A percentile compares a stretch with the other conserved stretches of the same genome.
Evolutionary conservation across 2,113 vertebrate species (phyloP).

Genomic region (Entosphenus tridentatus): DNA sequence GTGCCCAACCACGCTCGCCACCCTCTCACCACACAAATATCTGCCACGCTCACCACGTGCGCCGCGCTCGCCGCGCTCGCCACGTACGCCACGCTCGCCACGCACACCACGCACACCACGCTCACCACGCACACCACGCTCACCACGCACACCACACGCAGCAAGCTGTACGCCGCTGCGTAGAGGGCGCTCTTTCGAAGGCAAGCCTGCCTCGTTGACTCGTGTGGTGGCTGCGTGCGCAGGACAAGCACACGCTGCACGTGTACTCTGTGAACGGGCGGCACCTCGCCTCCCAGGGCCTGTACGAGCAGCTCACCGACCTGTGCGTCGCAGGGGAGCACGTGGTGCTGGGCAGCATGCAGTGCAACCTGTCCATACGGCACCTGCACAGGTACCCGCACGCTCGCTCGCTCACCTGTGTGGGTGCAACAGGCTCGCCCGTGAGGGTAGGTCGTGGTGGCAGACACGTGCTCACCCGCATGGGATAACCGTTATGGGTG

Average conservation of each 20-base stretch:
- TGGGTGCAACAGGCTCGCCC: no score
- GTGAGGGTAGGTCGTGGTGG: no score
- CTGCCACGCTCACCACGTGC: no score
- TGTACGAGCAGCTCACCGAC: conserved; percentile 49
- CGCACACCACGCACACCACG: neutral
- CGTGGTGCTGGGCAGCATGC: conserved; percentile 41
- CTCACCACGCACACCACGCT: no score
- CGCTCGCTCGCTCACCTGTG: no score
- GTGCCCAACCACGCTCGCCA: conserved; percentile 14
- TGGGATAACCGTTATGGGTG: no score
- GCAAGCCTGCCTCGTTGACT: no score
- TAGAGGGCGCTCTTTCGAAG: no score
- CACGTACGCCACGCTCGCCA: neutral
- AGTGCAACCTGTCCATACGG: conserved; percentile 38
- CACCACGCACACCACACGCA: neutral
- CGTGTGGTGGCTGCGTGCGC: neutral
- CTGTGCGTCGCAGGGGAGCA: conserved; percentile 47
- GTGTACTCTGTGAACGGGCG: conserved; percentile 66
- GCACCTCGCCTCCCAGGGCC: conserved; percentile 30
- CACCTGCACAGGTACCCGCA: conserved; percentile 33
- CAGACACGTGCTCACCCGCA: no score
- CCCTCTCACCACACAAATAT: neutral
- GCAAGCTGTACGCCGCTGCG: neutral
- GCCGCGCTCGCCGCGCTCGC: neutral
- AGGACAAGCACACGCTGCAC: conserved; percentile 50